Evolutionary conservation across 1,140 invertebrate species (phyloP), one percentile per base, ranked within the genome.

Genomic region (Diprion similis): DNA sequence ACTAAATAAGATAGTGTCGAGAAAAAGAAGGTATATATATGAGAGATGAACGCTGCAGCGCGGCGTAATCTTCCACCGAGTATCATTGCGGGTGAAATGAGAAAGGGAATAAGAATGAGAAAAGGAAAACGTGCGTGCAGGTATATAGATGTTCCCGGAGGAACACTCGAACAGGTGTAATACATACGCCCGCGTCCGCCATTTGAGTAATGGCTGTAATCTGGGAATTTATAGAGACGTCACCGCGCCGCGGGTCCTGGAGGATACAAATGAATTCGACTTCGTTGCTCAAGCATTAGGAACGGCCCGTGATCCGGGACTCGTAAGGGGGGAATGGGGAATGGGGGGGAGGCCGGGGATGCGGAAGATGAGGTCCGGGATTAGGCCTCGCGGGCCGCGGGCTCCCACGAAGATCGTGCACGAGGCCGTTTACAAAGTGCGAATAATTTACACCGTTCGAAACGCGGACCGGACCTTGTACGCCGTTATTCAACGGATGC

Each of bases 391-490:
- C 79, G 76, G 79, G 71, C 77, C 79, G 79, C 70, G 75, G 74
- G 73, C 79, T 80, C 79, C 77, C 79, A 80, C 79, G 79, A 77
- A 78, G 79, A 79, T 80, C 77, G 78, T 72, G 51, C n/a, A 59
- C 51, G 11, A 4, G 4, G 11, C 51, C 51, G n/a, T 59, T 59
- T 59, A 59, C 51, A 4, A 8, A 59, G 11, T 59, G 51, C 51
- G 51, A 59, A 59, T 59, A 59, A 59, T 59, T 59, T 59, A 59
- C 51, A 59, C 11, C n/a, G n/a, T 4, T 4, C 51, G n/a, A 59
- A 59, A 59, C 51, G 11, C 51, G 6, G 3, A 59, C 51, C 3
- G 24, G 24, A 59, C 51, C 51, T 13, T 59, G 51, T 15, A 59
- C n/a, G 11, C 11, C 11, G 51, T 59, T 17, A 4, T 6, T 17